Conservation (phyloP, 92 coral and sea anemone genomes). For the Porites cylindrica region DNA sequence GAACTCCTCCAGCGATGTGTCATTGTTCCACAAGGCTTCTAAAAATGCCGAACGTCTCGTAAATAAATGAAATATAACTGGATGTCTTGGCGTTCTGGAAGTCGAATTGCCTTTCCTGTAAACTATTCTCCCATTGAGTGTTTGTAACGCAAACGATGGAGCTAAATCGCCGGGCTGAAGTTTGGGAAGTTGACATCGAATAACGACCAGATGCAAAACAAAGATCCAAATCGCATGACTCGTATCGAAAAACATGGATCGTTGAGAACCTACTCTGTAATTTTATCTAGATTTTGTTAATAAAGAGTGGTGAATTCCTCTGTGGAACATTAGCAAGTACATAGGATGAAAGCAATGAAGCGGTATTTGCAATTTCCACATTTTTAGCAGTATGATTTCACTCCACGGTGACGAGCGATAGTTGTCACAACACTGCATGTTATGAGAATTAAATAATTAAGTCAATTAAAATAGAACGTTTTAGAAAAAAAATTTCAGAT, state of each 20-base stretch:
- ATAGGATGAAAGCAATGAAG: not conserved
- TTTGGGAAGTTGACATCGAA: slow-evolving; percentile 69
- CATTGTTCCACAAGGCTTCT: slow-evolving; percentile 91
- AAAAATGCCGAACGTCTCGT: slow-evolving; percentile 93
- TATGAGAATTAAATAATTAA: slow-evolving; percentile 30
- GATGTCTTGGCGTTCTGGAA: slow-evolving; percentile 71
- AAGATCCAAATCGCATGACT: not conserved
- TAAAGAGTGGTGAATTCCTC: not conserved
- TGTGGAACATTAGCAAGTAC: not conserved
- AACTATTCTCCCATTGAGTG: slow-evolving; percentile 86
- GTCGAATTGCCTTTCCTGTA: slow-evolving; percentile 66
- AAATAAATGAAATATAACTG: slow-evolving; percentile 87
- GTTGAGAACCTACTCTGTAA: not conserved
- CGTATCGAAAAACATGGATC: not conserved
- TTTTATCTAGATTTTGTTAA: not conserved
- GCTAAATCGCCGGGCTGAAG: slow-evolving; percentile 86
- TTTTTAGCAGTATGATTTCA: slow-evolving; percentile 62
- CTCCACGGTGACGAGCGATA: slow-evolving; percentile 10
- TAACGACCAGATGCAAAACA: slow-evolving; percentile 21
- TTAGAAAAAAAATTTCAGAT: too few relatives aligned
- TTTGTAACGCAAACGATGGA: slow-evolving; percentile 93
- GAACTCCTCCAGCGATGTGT: slow-evolving; percentile 71
- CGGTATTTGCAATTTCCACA: slow-evolving; percentile 7
- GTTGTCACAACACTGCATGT: not conserved
- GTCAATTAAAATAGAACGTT: too few relatives aligned